phyloP scores from a whole-genome alignment of 2,888 invertebrate genomes.

The Agrypnus murinus region DNA sequence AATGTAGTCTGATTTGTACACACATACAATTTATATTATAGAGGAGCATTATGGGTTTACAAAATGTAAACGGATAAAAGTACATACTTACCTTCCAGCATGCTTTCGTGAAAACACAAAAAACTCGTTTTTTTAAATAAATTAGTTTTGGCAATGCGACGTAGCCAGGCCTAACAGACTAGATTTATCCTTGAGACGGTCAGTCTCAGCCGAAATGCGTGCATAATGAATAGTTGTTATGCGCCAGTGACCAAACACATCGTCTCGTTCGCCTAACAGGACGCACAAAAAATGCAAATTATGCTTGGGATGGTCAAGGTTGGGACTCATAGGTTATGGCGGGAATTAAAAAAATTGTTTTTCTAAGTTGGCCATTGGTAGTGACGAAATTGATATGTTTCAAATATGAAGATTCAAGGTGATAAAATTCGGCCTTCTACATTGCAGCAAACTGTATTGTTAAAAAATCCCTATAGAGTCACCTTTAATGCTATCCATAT shows the following conservation, averaged over 20 bases:
- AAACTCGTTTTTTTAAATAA: conserved; percentile 45
- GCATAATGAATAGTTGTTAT: conserved; percentile 69
- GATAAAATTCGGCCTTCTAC: no score
- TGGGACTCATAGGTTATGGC: conserved; percentile 39
- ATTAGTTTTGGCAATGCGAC: conserved; percentile 42
- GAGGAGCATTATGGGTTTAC: no score
- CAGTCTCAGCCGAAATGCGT: conserved; percentile 68
- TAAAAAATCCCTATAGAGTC: no score
- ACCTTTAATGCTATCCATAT: no score
- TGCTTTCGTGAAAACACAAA: conserved; percentile 21
- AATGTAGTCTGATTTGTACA: background rate
- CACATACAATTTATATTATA: no score
- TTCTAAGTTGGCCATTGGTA: background rate
- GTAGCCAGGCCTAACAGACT: conserved; percentile 61
- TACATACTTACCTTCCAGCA: no score
- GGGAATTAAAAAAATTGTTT: conserved; percentile 13
- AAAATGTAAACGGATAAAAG: no score
- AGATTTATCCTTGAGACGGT: conserved; percentile 70
- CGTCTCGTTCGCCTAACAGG: conserved; percentile 58
- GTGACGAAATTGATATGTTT: no score
- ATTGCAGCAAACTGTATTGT: no score
- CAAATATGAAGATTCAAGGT: no score
- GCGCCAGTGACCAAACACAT: conserved; percentile 68
- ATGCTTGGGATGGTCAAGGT: conserved; percentile 64
- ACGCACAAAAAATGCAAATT: conserved; percentile 67